Base-by-base conservation (phyloP, 53 echinoderm and acorn worm genomes). In the Arbacia lixula region DNA sequence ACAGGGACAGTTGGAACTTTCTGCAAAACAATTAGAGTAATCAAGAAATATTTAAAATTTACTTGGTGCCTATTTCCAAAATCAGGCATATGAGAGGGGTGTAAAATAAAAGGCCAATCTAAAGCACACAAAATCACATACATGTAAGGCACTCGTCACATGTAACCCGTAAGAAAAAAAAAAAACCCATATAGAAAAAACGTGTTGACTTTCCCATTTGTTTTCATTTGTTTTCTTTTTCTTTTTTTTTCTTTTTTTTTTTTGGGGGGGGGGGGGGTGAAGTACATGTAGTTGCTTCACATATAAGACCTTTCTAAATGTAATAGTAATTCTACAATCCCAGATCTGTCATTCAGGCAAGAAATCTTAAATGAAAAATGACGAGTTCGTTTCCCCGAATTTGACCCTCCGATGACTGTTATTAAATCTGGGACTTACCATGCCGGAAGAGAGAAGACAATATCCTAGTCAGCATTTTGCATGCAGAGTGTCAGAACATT, bases 151-250 rank as follows among this genome's bases (percentile, higher is more conserved):
- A 60, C 60, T 60, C 60, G 31, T 60, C 60, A 60, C 60, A 60
- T 60, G 60, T 60, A 60, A 60, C 60, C 60, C 60, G 60, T 60
- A 60, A 60, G 60, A 60, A 60, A 60, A 60, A n/a, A n/a, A n/a
- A 60, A 60, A 60, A 60, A 10, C 60, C 60, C 31, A 12, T 60
- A 60, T 8, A 60, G 60, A 60, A 60, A 60, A 60, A 60, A 60
- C 31, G 60, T 60, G 60, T 60, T 60, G 60, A 60, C 60, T 60
- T 60, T 60, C 60, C 60, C 60, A 60, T 60, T 60, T 60, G n/a
- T n/a, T n/a, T n/a, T n/a, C n/a, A n/a, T n/a, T n/a, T n/a, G n/a
- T n/a, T n/a, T n/a, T n/a, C n/a, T 60, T 60, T 60, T 60, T 25
- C 27, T 60, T 60, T 60, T 6, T 8, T 60, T 60, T 60, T 25